Evolutionary conservation across 2,113 vertebrate genomes (phyloP).

Genomic region (Tenrec ecaudatus): DNA sequence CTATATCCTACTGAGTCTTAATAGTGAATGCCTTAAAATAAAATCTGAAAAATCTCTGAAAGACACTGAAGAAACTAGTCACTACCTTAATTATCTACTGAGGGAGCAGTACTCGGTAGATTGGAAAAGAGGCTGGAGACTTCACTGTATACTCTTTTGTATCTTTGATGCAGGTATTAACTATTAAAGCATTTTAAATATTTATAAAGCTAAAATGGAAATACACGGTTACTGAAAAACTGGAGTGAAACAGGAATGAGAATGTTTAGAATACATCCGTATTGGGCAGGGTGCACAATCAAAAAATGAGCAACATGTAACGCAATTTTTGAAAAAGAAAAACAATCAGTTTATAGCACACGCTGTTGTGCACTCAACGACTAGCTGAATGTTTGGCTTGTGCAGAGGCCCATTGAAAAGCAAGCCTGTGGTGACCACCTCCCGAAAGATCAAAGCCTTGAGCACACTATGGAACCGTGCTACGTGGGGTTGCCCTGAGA

Average conservation of each 20-base stretch:
- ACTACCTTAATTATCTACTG: background rate
- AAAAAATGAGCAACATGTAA: background rate
- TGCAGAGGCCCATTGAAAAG: no score
- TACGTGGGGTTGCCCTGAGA: no score
- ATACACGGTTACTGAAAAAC: background rate
- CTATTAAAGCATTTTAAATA: background rate
- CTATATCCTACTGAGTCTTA: background rate
- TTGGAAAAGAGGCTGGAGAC: background rate
- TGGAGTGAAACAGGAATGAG: background rate
- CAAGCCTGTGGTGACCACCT: no score
- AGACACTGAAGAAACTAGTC: background rate
- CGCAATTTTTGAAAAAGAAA: background rate
- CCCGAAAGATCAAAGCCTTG: no score
- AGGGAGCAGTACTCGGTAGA: background rate
- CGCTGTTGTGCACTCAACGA: no score
- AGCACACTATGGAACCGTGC: no score
- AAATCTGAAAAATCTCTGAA: slow-evolving; percentile 24
- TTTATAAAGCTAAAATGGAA: background rate
- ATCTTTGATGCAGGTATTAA: background rate
- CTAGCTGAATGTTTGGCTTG: no score
- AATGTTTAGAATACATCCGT: background rate
- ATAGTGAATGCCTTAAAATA: background rate
- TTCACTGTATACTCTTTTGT: background rate
- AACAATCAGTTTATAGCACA: background rate
- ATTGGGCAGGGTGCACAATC: background rate